phyloP scores from a whole-genome alignment of 2,113 vertebrate genomes.

The Pachyramphus minor region DNA sequence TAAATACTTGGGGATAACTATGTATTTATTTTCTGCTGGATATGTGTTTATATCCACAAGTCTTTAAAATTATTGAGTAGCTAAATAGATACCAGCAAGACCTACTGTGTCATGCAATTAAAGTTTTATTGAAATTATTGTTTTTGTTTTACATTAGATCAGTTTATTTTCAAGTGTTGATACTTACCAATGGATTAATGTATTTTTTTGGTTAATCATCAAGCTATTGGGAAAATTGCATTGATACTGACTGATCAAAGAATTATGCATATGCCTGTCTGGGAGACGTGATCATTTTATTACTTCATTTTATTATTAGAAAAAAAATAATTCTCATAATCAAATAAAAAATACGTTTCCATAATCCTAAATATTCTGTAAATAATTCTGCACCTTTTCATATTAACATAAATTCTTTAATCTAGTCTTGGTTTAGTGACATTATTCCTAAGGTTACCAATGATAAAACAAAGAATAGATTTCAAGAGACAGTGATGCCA shows the following conservation, averaged over 20 bases:
- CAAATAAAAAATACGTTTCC: neutral
- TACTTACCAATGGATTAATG: neutral
- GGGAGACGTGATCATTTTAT: neutral
- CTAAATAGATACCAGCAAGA: neutral
- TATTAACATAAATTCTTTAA: neutral
- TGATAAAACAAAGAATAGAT: neutral
- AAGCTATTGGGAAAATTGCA: neutral
- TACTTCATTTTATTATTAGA: neutral
- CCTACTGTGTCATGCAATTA: neutral
- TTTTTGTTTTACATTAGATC: neutral
- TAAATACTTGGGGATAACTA: neutral
- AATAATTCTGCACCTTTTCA: neutral
- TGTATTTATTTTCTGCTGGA: neutral
- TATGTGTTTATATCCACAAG: neutral
- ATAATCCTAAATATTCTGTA: neutral
- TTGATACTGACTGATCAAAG: neutral
- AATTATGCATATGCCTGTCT: neutral
- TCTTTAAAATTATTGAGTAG: neutral
- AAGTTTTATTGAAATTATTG: neutral
- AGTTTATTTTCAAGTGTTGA: neutral
- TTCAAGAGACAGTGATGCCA: neutral
- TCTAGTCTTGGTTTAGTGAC: neutral
- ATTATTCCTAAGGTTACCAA: neutral
- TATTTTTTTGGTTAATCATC: neutral
- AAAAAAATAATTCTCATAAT: neutral